A percentile compares a stretch with the other conserved stretches of the same genome.
These are phyloP conservation scores for Nyctereutes procyonoides DNA, from an alignment of 2,113 vertebrate genomes.

Conservation along the genomic window DNA sequence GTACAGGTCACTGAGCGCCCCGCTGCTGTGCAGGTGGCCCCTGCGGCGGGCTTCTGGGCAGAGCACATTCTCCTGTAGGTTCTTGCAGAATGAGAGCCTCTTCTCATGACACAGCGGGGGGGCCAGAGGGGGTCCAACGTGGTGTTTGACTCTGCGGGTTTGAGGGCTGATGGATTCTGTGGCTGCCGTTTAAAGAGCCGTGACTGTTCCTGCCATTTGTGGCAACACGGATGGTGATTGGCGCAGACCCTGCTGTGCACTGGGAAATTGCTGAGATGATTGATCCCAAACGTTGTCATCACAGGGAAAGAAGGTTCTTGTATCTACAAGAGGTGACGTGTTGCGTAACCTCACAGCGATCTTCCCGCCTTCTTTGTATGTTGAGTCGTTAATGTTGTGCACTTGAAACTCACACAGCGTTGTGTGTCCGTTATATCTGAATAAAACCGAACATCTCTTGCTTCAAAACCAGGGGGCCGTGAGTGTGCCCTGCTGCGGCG, in stretches of 20 bases:
- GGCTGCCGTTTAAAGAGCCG: rapidly evolving
- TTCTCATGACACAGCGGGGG: rapidly evolving
- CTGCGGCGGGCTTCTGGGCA: background rate
- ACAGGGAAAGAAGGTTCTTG: rapidly evolving
- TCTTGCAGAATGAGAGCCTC: rapidly evolving
- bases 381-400: rapidly evolving
- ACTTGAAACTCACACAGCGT: rapidly evolving
- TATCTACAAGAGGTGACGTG: background rate
- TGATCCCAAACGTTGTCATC: background rate
- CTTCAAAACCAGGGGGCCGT: background rate
- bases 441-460: rapidly evolving
- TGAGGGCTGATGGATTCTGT: rapidly evolving
- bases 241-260: rapidly evolving
- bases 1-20: rapidly evolving
- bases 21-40: rapidly evolving
- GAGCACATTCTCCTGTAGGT: rapidly evolving
- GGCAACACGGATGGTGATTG: rapidly evolving
- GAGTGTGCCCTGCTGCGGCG: rapidly evolving
- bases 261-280: rapidly evolving
- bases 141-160: rapidly evolving
- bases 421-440: rapidly evolving
- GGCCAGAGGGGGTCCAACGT: rapidly evolving
- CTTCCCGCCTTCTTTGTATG: rapidly evolving
- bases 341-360: rapidly evolving
- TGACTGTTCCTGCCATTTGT: rapidly evolving